Evolutionary conservation across 2,888 invertebrate genomes (phyloP).

Genomic region (Microctonus brassicae): DNA sequence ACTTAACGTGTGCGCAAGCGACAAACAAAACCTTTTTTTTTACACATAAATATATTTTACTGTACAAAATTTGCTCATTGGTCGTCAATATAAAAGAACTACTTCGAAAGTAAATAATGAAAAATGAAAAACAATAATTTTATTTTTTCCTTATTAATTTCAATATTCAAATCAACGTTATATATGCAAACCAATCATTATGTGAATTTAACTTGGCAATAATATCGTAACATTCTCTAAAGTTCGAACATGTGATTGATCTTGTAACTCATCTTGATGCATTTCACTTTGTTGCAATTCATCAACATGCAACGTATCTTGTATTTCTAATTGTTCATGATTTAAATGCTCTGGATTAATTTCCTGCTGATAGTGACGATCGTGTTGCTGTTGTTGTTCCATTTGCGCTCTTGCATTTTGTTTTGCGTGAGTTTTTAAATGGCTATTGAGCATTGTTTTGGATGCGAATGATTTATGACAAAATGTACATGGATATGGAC

Average conservation of each 20-base stretch:
- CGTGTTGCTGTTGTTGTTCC: slow-evolving; percentile 44
- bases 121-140: not conserved
- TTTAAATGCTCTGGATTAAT: slow-evolving; percentile 17
- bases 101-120: not conserved
- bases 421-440: slow-evolving; percentile 66
- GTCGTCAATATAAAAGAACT: not conserved
- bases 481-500: slow-evolving; percentile 65
- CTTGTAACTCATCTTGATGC: slow-evolving; percentile 36
- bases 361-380: slow-evolving; percentile 30
- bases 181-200: too few relatives aligned
- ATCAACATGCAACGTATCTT: slow-evolving; percentile 23
- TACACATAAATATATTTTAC: not conserved
- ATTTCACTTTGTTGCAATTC: slow-evolving; percentile 37
- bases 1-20: not conserved
- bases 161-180: not conserved
- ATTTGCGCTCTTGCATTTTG: slow-evolving; percentile 59
- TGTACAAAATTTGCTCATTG: not conserved
- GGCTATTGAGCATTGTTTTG: slow-evolving; percentile 68
- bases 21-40: not conserved
- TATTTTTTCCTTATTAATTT: not conserved
- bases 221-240: slow-evolving; percentile 46
- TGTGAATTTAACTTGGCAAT: slow-evolving; percentile 44
- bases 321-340: slow-evolving; percentile 9
- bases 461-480: slow-evolving; percentile 67
- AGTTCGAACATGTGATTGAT: slow-evolving; percentile 22